Base-by-base conservation (phyloP, 2,888 invertebrate species). In the Epirrhoe tristata region DNA sequence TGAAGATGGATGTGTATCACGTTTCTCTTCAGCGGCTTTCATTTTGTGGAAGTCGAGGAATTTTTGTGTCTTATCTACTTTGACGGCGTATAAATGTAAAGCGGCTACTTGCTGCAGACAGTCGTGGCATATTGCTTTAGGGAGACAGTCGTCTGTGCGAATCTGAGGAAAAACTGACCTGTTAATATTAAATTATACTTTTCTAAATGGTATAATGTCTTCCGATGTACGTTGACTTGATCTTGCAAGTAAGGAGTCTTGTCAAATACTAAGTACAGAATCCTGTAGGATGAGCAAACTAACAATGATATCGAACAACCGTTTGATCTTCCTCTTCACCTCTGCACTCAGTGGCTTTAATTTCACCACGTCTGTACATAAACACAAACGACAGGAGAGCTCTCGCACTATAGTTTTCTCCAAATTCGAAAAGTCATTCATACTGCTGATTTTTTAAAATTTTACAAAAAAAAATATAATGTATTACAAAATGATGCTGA, bases 111-210 rank as follows among this genome's bases (percentile, higher is more conserved):
- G 92, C 75, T 91, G 91, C 39, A 93, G 79, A 69, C 93, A 93
- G 56, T 93, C 93, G 77, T 93, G 93, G 76, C 93, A 93, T 81
- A 93, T 93, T 74, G 93, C 93, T 82, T 93, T 93, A 31, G 93
- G 93, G 24, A 93, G 86, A 58, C 74, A 83, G 73, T 93, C 93
- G 67, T 93, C 92, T 62, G 86, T 76, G 50, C 88, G 87, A 58
- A 93, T 83, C 93, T 93, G 80, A 50, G 58, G 75, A 75, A 54
- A 63, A 58, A 65, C 17, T 1, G 6, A 31, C 12, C 46, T 31
- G 16, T 51, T 39, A 8, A 7, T 8, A 0, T 39, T 10, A 39
- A 10, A 8, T 3, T 8, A 36, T 7, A 36, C 10, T 8, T 36
- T 36, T 36, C 36, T 36, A 43, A 43, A 43, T 34, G 6, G 7